A percentile compares a stretch with the other conserved stretches of the same genome.
phyloP scores from a whole-genome alignment of 2,113 vertebrate species.

The Myotis yumanensis region DNA sequence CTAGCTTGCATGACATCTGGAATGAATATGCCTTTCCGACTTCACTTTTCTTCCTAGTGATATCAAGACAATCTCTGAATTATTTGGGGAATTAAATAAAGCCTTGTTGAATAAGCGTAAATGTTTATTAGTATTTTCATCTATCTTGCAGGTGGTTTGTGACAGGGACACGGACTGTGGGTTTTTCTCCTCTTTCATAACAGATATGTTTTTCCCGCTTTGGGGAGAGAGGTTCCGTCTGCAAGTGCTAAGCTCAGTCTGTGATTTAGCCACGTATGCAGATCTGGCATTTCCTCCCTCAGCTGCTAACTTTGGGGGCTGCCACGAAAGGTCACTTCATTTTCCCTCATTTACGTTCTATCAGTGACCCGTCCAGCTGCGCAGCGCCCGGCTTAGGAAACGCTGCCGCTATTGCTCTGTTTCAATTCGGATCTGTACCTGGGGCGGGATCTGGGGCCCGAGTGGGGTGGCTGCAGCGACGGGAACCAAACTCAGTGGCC shows the following conservation, averaged over 20 bases:
- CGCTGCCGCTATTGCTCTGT: accelerated
- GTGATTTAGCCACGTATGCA: background rate
- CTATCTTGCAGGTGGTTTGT: background rate
- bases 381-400: background rate
- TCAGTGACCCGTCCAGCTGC: background rate
- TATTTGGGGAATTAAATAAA: background rate
- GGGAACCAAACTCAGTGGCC: background rate
- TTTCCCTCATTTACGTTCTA: background rate
- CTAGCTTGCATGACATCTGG: background rate
- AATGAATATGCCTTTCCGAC: background rate
- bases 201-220: background rate
- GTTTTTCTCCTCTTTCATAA: background rate
- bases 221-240: background rate
- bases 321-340: background rate
- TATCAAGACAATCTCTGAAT: background rate
- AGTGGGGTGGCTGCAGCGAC: background rate
- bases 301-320: background rate
- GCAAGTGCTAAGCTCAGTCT: background rate
- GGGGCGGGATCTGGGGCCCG: too few relatives aligned
- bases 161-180: background rate
- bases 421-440: background rate
- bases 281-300: background rate
- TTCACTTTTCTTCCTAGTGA: background rate
- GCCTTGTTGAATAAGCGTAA: background rate
- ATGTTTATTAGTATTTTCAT: background rate